A percentile compares a stretch with the other conserved stretches of the same genome.
These are phyloP conservation scores for Shargacucullia verbasci DNA, from an alignment of 2,888 invertebrate species.

Conservation along the genomic window DNA sequence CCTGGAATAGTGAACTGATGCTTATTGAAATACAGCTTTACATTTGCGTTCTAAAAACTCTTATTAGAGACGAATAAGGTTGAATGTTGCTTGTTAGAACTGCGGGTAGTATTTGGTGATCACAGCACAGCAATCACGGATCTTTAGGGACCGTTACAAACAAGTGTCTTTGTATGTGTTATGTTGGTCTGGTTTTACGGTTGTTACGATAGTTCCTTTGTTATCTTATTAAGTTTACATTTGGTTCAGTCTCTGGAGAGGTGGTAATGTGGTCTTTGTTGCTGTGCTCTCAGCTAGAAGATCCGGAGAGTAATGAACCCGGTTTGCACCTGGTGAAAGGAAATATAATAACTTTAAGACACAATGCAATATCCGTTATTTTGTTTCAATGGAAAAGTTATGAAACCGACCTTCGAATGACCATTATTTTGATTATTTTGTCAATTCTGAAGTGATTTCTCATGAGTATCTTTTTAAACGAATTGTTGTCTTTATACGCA, in stretches of 20 bases:
- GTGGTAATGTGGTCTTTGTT: slow-evolving; percentile 11
- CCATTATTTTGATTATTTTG: too few species aligned
- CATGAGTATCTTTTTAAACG: too few species aligned
- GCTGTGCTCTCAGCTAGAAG: slow-evolving; percentile 14
- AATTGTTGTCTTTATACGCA: too few species aligned
- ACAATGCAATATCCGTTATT: slow-evolving; percentile 2
- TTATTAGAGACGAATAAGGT: slow-evolving; percentile 36
- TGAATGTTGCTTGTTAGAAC: slow-evolving; percentile 26
- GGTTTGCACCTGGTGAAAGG: slow-evolving; percentile 8
- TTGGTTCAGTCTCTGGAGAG: slow-evolving; percentile 21
- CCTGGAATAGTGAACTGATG: slow-evolving; percentile 68
- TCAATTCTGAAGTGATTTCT: too few species aligned
- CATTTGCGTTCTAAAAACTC: slow-evolving; percentile 26
- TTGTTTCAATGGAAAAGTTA: slow-evolving; percentile 20
- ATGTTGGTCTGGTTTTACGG: slow-evolving; percentile 41
- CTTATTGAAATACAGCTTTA: slow-evolving; percentile 65
- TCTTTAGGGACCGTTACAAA: slow-evolving; percentile 69
- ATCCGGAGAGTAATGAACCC: slow-evolving; percentile 35
- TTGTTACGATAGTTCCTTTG: slow-evolving; percentile 34
- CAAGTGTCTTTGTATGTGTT: slow-evolving; percentile 59
- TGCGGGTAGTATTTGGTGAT: slow-evolving; percentile 37
- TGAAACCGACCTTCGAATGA: not conserved
- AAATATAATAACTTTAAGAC: slow-evolving; percentile 34
- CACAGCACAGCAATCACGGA: slow-evolving; percentile 65
- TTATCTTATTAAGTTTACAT: slow-evolving; percentile 52